Base-by-base conservation (phyloP, 1,140 invertebrate genomes). In the Callitettix versicolor region DNA sequence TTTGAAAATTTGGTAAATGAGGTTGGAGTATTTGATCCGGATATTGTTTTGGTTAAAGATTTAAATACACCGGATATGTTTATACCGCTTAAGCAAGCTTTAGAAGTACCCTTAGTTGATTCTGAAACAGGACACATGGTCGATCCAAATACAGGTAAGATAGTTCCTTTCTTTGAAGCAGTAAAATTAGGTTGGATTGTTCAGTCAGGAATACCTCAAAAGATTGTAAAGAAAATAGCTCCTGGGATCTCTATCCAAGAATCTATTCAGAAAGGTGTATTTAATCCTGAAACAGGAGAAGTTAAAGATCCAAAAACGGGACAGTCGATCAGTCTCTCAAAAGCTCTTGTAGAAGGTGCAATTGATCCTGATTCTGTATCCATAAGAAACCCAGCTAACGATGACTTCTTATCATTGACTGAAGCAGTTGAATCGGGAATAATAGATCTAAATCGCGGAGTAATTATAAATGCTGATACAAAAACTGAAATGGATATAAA, bases 91-190 rank as follows among this genome's bases (percentile, higher is more conserved):
- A 72, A 79, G 53, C 79, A 84, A 65, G 89, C 89, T 4, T 74
- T 94, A 18, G 76, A 82, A 49, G 74, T 77, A 58, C 81, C 81
- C 1, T 66, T 91, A 17, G 76, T 94, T 48, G 84, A 93, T 69
- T 77, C 79, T 65, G 78, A 81, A 55, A 78, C 79, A 1, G 88
- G 88, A 7, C 78, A 87, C 61, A 85, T 92, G 78, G 79, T 91
- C 3, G 86, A 95, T 73, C 81, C 82, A 9, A 83, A 84, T 68
- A 86, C 80, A 20, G 88, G 88, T 7, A 82, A 85, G 65, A 77
- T 81, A 48, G 78, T 93, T 38, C 78, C 85, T 4, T 90, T 94
- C 69, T 84, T 91, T 69, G 85, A 92, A 66, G 91, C 89, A 57
- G 76, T 92, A 34, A 78, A 85, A 63, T 68, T 79, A 40, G 77